A percentile compares a stretch with the other conserved stretches of the same genome.
These are phyloP conservation scores for Pangasius djambal DNA, from an alignment of 2,797 vertebrate species.

Conservation along the genomic window DNA sequence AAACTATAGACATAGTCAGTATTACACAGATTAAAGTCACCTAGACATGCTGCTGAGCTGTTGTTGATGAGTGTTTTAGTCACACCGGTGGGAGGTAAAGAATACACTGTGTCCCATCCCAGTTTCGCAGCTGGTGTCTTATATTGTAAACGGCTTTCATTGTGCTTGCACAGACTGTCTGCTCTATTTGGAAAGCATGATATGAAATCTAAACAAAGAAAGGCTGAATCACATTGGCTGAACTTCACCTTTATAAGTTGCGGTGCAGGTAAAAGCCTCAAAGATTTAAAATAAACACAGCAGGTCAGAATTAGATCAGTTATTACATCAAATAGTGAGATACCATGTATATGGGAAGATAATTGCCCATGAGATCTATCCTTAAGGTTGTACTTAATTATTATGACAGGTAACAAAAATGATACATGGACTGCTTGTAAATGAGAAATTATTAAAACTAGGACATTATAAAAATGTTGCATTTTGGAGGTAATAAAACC, in stretches of 20 bases:
- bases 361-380: not conserved
- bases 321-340: not conserved
- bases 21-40: constrained; percentile 17
- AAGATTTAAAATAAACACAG: not conserved
- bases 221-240: not conserved
- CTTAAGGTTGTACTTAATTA: not conserved
- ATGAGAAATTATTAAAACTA: not conserved
- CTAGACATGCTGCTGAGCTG: not conserved
- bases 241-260: constrained; percentile 2
- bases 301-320: not conserved
- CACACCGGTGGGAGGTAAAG: constrained; percentile 35
- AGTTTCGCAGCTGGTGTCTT: constrained; percentile 21
- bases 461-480: not conserved
- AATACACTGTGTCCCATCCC: constrained; percentile 13
- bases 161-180: constrained; percentile 10
- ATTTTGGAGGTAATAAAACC: not conserved
- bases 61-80: constrained; percentile 41
- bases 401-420: not conserved
- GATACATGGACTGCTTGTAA: not conserved
- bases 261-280: not conserved
- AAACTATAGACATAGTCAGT: not conserved
- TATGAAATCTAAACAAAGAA: constrained; percentile 14
- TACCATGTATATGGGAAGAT: not conserved
- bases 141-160: constrained; percentile 9
- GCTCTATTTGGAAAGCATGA: constrained; percentile 16